Evolutionary conservation across 1,140 invertebrate genomes (phyloP), one percentile per base, ranked within the genome.

Genomic region (Cheumatopsyche charites): DNA sequence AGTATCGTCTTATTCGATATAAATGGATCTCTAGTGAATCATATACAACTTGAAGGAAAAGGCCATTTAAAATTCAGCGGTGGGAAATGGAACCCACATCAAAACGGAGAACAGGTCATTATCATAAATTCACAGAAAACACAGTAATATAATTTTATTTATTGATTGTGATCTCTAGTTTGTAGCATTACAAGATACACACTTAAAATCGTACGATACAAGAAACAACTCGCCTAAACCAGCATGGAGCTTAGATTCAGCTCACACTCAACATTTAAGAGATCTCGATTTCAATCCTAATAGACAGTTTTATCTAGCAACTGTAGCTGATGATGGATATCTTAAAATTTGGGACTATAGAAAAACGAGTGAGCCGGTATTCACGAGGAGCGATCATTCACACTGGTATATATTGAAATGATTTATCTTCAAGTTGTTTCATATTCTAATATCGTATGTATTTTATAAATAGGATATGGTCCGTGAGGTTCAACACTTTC

Each of bases 261-360:
- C 94, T 7, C 96, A 98, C 85, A 88, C 89, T 9, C 94, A 97
- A 82, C 86, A 94, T 49, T 90, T 96, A 9, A 82, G 96, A 73
- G 95, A 98, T 81, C 79, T 99, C 15, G 97, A 99, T 83, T 98
- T 97, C 79, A 99, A 99, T 86, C 93, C 95, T 15, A 98, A 98
- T 83, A 92, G 94, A 79, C 96, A 98, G 77, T 98, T 97, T 79
- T 92, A 94, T 79, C 77, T 99, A 70, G 94, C 93, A 0, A 97
- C 92, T 13, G 97, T 95, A 77, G 97, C 97, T 1, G 97, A 99
- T 81, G 97, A 99, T 83, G 96, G 95, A 3, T 90, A 90, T 47
- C 88, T 94, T 36, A 96, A 96, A 80, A 96, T 99, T 77, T 99
- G 97, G 97, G 97, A 99, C 80, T 91, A 95, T 76, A 86, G 97